Evolutionary conservation across 2,113 vertebrate species (phyloP), one percentile per base, ranked within the genome.

Genomic region (Eudyptes chrysolophus): DNA sequence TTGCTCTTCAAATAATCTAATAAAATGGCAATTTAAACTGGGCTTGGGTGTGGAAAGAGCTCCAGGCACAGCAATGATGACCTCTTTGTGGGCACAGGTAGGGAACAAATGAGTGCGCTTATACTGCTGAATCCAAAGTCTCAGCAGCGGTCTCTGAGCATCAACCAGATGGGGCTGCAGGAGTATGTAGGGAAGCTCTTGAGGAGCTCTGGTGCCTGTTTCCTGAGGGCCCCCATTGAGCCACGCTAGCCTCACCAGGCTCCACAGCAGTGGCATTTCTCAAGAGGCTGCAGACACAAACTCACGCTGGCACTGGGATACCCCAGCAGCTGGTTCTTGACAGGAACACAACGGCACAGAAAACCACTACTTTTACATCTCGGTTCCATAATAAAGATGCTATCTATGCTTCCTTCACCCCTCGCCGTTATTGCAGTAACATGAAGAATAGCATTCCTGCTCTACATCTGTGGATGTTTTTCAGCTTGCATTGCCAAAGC

Each of bases 391-490:
- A 78, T 10, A 49, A 51, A 84, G 11, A 25, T 21, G 34, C 5
- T 54, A 4, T 10, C 26, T 57, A 5, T 52, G 48, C 38, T 69
- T 77, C 18, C 21, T 76, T 66, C n/a, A 76, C 5, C 10, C 5
- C 14, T 57, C 19, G 9, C 22, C 0, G 0, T 44, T 68, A 29
- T 0, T 51, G 10, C 20, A 87, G 29, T 24, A 64, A 58, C 11
- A 8, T 8, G 12, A 89, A 74, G 42, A 89, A 66, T 61, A 72
- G 22, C 5, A 11, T 66, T 78, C 16, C 32, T 81, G 15, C 42
- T 70, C 4, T 86, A 29, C 13, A 17, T 42, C 29, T 42, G 36
- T 19, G 29, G 32, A 25, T 11, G 22, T 16, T 66, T 89, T 89
- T 60, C 65, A 89, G 42, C 29, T 71, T 5, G 4, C 32, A 30